Evolutionary conservation across 2,797 vertebrate species (phyloP), one percentile per base, ranked within the genome.

Genomic region (Gephyroberyx darwinii): DNA sequence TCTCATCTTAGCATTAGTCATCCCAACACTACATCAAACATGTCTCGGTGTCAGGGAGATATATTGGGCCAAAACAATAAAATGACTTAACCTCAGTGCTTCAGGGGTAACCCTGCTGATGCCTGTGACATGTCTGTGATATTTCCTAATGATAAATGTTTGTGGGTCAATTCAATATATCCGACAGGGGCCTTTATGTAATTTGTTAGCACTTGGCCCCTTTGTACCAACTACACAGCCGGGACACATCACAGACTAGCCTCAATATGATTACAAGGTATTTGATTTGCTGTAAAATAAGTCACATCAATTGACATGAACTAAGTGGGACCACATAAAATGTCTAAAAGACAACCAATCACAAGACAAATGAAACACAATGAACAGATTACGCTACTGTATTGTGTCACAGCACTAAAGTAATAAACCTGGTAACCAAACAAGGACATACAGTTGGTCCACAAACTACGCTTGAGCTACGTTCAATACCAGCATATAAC

Each of bases 1-100:
- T 48, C 19, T 26, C 10, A 52, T 62, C 6, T 82, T 39, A 77
- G 70, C 19, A 52, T 86, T 72, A 81, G 26, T 74, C 54, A 75
- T 30, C 37, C 51, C 48, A 19, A 17, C 48, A n/a, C n/a, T n/a
- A n/a, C n/a, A 62, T 13, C 50, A 53, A 69, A 52, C 48, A 69
- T 31, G 47, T 63, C 45, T 47, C 5, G 45, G 45, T 5, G 17
- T 47, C 45, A 47, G 7, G 17, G 8, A 47, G 14, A 47, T n/a
- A 10, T 41, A 9, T 5, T 9, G 13, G 6, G 62, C 64, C 30
- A 65, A 70, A 82, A 77, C 12, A 70, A 43, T 43, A 12, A 16
- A 39, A 55, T 72, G 22, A 65, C 31, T 52, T 30, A 5, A 71
- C 61, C 9, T 48, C 58, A 37, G 16, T 14, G 41, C 59, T 62